A percentile compares a stretch with the other conserved stretches of the same genome.
phyloP scores from a whole-genome alignment of 2,888 invertebrate species.

The Hydraecia micacea region DNA sequence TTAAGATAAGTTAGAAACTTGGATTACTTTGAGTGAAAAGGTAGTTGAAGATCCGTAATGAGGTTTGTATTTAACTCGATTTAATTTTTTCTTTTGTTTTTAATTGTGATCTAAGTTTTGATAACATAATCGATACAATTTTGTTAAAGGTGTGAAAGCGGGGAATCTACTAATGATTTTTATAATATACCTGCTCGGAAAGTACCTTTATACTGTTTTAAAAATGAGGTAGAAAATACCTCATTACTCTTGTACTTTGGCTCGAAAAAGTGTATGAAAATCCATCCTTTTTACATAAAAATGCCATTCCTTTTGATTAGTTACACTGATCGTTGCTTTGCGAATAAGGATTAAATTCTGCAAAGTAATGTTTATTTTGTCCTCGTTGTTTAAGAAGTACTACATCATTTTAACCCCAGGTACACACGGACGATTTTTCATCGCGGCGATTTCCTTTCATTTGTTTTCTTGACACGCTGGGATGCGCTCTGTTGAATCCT shows the following conservation, averaged over 20 bases:
- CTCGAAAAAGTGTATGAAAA: neutral
- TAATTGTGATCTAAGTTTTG: neutral
- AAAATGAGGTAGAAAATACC: neutral
- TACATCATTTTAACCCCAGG: neutral
- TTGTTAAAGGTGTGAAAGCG: neutral
- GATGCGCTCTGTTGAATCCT: too few relatives aligned
- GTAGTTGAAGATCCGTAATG: neutral
- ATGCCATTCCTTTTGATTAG: neutral
- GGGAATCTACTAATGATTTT: neutral
- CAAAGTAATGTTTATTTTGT: neutral
- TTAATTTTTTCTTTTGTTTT: neutral
- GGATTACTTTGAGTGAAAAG: constrained; percentile 4
- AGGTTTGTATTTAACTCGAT: neutral
- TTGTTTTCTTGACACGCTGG: too few relatives aligned
- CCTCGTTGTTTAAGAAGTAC: neutral
- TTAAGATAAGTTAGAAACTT: constrained; percentile 32
- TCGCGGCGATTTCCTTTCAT: too few relatives aligned
- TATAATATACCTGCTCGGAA: too few relatives aligned
- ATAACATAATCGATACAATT: neutral
- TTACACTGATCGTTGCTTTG: neutral
- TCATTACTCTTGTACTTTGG: neutral
- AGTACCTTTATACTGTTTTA: too few relatives aligned
- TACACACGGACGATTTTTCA: too few relatives aligned
- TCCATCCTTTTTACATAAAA: neutral
- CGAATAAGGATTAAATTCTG: neutral